Conservation (phyloP, 2,113 vertebrate species). For the Piaya cayana region DNA sequence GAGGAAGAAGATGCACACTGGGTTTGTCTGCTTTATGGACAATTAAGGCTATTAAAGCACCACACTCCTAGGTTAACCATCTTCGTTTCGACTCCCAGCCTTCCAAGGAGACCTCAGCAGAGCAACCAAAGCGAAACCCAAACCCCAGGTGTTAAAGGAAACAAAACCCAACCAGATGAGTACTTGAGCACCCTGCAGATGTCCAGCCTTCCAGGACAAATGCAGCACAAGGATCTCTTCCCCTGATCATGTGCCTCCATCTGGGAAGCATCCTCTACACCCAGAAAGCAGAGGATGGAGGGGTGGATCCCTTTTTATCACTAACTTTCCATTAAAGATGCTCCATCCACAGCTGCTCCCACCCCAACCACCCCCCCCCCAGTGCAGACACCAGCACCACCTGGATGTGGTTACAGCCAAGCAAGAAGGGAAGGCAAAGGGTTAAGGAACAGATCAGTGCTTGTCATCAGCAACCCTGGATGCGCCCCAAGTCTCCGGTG, state of each 20-base stretch:
- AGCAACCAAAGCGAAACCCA: background rate
- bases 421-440: background rate
- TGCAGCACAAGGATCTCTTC: background rate
- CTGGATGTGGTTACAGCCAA: fast-evolving
- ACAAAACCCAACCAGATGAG: background rate
- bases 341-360: background rate
- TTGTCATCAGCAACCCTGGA: constrained; percentile 72
- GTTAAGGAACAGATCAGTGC: constrained; percentile 47
- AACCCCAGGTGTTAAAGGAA: background rate
- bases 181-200: background rate
- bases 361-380: background rate
- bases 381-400: background rate
- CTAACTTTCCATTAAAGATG: background rate
- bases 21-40: background rate
- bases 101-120: background rate
- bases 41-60: background rate
- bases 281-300: background rate
- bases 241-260: background rate
- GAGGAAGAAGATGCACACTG: background rate
- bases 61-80: background rate
- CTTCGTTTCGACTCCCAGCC: background rate
- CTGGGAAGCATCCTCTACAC: background rate
- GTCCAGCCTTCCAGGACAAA: background rate
- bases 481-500: constrained; percentile 72
- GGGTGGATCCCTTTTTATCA: background rate